A percentile compares a stretch with the other conserved stretches of the same genome.
Evolutionary conservation across 1,140 invertebrate species (phyloP).

Genomic region (Lepidostoma basale): DNA sequence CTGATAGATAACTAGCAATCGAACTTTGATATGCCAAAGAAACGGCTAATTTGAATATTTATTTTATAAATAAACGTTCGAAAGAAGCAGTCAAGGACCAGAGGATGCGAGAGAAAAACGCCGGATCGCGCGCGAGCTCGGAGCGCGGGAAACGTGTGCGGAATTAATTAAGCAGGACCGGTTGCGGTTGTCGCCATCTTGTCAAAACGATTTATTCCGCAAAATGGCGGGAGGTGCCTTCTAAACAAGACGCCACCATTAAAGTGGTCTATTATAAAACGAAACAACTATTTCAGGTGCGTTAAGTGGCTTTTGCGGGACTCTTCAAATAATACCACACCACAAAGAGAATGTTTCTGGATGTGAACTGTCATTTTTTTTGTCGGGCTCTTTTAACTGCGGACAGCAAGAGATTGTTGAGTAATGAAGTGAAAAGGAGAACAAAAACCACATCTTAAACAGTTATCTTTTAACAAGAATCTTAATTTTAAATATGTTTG

Average conservation of each 20-base stretch:
- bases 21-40: slow-evolving; percentile 19
- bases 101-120: slow-evolving; percentile 8
- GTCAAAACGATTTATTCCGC: background rate
- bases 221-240: background rate
- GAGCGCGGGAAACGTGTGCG: slow-evolving; percentile 17
- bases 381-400: too few relatives aligned
- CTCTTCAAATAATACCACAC: background rate
- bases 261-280: too few relatives aligned
- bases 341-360: too few relatives aligned
- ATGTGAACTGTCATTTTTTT: too few relatives aligned
- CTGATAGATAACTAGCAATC: background rate
- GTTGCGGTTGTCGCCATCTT: slow-evolving; percentile 12
- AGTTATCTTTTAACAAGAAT: too few relatives aligned
- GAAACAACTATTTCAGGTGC: too few relatives aligned
- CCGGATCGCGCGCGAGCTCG: background rate
- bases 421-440: too few relatives aligned
- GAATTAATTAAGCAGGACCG: slow-evolving; percentile 6
- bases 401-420: too few relatives aligned
- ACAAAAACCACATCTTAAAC: too few relatives aligned
- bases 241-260: background rate
- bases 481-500: too few relatives aligned
- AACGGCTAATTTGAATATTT: slow-evolving; percentile 16
- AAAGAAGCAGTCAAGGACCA: slow-evolving; percentile 16
- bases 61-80: slow-evolving; percentile 7
- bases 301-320: background rate